Evolutionary conservation across 2,888 invertebrate species (phyloP).

Genomic region (Limenitis arthemis): DNA sequence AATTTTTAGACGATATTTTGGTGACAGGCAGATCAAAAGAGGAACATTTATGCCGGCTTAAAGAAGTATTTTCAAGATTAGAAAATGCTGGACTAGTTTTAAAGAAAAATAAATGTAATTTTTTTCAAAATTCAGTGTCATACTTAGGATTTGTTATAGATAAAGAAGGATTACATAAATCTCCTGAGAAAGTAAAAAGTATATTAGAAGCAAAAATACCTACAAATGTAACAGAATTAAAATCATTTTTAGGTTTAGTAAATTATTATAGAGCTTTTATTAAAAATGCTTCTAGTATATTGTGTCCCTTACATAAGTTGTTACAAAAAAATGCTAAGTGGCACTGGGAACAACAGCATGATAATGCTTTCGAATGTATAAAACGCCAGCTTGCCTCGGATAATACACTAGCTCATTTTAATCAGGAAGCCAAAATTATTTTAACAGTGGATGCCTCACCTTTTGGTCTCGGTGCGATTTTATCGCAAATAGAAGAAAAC

Average conservation of each 20-base stretch:
- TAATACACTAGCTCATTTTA: no score
- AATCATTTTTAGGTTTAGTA: conserved; percentile 23
- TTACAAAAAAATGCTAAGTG: conserved; percentile 17
- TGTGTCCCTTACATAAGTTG: conserved; percentile 18
- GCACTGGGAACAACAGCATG: conserved; percentile 6
- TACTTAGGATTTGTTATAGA: no score
- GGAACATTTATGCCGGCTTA: conserved; percentile 12
- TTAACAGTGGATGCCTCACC: no score
- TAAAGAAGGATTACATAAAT: no score
- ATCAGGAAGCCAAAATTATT: no score
- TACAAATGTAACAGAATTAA: conserved; percentile 1
- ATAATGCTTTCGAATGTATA: conserved; percentile 12
- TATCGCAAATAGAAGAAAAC: no score
- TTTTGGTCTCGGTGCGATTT: conserved; percentile 9
- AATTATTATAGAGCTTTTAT: conserved; percentile 24
- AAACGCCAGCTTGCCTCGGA: conserved; percentile 7
- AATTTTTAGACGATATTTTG: conserved; percentile 14
- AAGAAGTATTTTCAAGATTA: neutral
- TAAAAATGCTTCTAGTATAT: conserved; percentile 14
- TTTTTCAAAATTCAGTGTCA: conserved; percentile 21
- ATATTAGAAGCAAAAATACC: conserved; percentile 14
- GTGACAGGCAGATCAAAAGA: conserved; percentile 7
- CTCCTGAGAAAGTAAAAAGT: conserved; percentile 21
- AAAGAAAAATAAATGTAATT: conserved; percentile 18
- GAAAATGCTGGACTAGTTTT: conserved; percentile 16